Base-by-base conservation (phyloP, 1,140 invertebrate genomes). In the Drusus annulatus region DNA sequence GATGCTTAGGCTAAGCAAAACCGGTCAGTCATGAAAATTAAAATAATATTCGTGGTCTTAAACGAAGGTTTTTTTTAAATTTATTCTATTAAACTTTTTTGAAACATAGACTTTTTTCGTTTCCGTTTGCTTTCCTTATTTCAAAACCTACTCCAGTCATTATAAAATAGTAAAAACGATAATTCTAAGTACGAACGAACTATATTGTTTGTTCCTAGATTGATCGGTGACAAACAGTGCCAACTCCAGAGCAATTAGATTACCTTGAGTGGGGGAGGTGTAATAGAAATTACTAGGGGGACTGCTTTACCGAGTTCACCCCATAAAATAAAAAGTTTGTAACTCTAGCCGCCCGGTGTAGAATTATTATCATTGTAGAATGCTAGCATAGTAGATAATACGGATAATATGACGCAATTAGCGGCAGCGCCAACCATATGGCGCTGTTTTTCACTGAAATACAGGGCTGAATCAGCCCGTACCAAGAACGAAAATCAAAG, bases 221-320 rank as follows among this genome's bases (percentile, higher is more conserved):
- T 83, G 78, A 83, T 83, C 76, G 81, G 81, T 83, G 79, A 83
- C 81, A 68, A 54, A 78, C 62, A 78, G 76, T 78, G 76, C 60
- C 76, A 80, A 82, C 63, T 81, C 68, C 45, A 62, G 60, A 80
- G 52, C 76, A 83, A 80, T 83, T 83, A 83, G 81, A 83, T 83
- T 83, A 83, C 79, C 79, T 83, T 76, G 25, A 63, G 25, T 73
- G 69, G 54, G 68, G 68, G 62, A 63, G 73, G 75, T 31, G 52
- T 19, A 56, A 52, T 25, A 56, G 69, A 25, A 45, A 36, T 10
- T 15, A 78, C 1, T 31, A 23, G 60, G 74, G 74, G 58, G 58
- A 16, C 23, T 19, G 16, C 54, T 31, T 50, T 15, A 63, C 62
- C 51, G 60, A 45, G 8, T 45, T 45, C 36, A 45, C 36, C 36